Percentiles rank a stretch among this genome's conserved stretches.
Evolutionary conservation across 35 echinoderm and acorn worm species (phyloP).

Genomic region (Lytechinus variegatus): DNA sequence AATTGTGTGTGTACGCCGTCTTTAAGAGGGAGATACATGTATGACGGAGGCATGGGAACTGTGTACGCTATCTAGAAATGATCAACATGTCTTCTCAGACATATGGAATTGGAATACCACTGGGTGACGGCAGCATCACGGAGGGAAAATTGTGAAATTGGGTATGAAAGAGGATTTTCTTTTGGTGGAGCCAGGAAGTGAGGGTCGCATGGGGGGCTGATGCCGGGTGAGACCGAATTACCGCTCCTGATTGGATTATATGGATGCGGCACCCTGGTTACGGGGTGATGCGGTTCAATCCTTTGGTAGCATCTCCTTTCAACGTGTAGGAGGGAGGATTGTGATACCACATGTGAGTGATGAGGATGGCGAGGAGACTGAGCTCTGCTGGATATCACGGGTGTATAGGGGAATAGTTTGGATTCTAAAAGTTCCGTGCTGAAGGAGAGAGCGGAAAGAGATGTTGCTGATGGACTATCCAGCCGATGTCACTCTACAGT

Average conservation of each 20-base stretch:
- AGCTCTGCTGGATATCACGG: background rate
- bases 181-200: background rate
- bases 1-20: background rate
- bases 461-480: too few species aligned
- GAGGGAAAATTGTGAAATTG: background rate
- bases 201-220: background rate
- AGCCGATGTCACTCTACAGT: background rate
- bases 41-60: background rate
- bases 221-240: background rate
- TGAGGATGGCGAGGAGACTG: background rate
- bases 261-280: background rate
- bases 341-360: background rate
- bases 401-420: background rate
- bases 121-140: background rate
- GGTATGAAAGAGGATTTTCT: background rate
- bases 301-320: background rate
- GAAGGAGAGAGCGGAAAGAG: background rate
- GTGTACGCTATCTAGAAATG: background rate
- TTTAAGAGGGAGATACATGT: background rate
- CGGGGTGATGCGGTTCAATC: background rate
- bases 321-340: background rate
- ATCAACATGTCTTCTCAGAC: background rate
- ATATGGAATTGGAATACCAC: background rate
- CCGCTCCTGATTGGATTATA: background rate
- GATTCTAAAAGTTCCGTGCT: background rate